These are phyloP conservation scores for Hylomyscus alleni DNA, from an alignment of 2,797 vertebrate genomes.

Conservation along the genomic window DNA sequence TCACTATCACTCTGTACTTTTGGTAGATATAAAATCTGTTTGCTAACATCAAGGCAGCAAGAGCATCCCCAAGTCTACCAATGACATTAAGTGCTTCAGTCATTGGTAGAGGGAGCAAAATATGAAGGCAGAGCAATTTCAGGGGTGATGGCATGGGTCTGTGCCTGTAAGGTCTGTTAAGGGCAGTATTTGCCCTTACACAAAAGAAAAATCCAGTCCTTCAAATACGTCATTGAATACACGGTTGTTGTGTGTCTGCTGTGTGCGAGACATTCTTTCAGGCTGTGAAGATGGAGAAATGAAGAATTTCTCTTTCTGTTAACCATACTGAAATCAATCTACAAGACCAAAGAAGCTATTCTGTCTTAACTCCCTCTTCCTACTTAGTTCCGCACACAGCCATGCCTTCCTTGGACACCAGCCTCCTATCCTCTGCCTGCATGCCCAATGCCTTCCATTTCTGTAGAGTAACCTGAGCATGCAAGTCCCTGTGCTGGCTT, in stretches of 20 bases:
- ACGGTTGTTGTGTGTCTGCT: not conserved
- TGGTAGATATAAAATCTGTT: not conserved
- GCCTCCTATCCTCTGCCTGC: accelerated
- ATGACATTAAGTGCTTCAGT: not conserved
- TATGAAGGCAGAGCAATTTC: not conserved
- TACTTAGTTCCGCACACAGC: not conserved
- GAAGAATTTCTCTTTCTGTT: too few relatives aligned
- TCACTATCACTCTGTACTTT: not conserved
- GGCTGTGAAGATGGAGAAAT: not conserved
- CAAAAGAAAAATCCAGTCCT: not conserved
- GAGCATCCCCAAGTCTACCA: not conserved
- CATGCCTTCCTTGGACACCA: accelerated
- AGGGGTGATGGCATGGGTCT: not conserved
- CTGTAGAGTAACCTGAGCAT: not conserved
- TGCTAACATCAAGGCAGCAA: not conserved
- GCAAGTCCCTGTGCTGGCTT: accelerated
- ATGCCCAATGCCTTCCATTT: not conserved
- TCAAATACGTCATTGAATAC: not conserved
- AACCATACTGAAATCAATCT: accelerated
- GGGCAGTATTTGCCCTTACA: not conserved
- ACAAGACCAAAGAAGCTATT: not conserved
- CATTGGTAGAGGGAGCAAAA: not conserved
- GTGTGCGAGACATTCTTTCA: not conserved
- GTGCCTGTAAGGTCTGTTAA: not conserved
- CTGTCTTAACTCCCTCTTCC: not conserved